Evolutionary conservation across 2,797 vertebrate genomes (phyloP), one percentile per base, ranked within the genome.

Genomic region (Adrianichthys oophorus): DNA sequence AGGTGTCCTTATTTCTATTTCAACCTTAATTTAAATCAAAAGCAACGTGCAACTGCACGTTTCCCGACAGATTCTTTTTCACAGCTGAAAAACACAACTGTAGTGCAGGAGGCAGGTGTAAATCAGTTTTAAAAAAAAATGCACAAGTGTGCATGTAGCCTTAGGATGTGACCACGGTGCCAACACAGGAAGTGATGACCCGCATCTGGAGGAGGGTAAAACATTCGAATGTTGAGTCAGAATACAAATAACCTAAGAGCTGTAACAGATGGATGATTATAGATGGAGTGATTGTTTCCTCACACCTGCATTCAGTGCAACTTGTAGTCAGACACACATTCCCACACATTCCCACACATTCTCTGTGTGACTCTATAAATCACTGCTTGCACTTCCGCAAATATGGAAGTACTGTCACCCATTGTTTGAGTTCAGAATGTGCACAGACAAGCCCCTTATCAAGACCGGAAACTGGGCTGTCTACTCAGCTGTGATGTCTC

Each of bases 401-500:
- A 78, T 64, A 59, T 69, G 66, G 58, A 15, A 73, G 55, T 68
- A 59, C 62, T 71, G 74, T 76, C 68, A 72, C 59, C 81, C 54
- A 77, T 81, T 87, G 76, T 84, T 80, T 65, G 49, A 71, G 60
- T 53, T 47, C 43, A 66, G 58, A 29, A 56, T 26, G 44, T 56
- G 40, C 57, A 56, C 48, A 59, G 52, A 32, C 48, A n/a, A 59
- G 32, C 54, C 55, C 53, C 55, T 61, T 44, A 42, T 65, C 47
- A 41, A 56, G 65, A 79, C 70, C 67, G 72, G 80, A 85, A 83
- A 61, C 72, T 58, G 56, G 74, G 61, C 56, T 76, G 65, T 81
- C 66, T 48, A 72, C 74, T 85, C 76, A 79, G 83, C 85, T 85
- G 80, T 54, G 83, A 85, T 80, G 72, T 77, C 79, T 76, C 83